These are phyloP conservation scores for Atherinosoma microstoma DNA, from an alignment of 2,797 vertebrate genomes.

Conservation along the genomic window DNA sequence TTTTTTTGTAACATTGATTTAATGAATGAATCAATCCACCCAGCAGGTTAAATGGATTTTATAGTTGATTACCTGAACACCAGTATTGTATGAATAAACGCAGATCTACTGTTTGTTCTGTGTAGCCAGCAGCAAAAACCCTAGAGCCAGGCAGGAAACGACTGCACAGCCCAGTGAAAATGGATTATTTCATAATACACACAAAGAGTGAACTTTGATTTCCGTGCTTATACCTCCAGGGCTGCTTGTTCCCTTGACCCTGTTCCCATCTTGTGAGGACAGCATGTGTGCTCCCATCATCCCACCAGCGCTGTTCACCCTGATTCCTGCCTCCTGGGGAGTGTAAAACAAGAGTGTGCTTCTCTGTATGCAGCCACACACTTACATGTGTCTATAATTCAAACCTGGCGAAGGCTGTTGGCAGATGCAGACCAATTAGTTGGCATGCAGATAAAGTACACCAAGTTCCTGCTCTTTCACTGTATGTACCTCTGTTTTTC, in stretches of 20 bases:
- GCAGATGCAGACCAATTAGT: conserved; percentile 33
- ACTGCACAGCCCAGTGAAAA: conserved; percentile 9
- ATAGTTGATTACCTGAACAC: conserved; percentile 1
- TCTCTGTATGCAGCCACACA: conserved; percentile 12
- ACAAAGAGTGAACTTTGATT: conserved; percentile 30
- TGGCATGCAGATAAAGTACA: conserved; percentile 44
- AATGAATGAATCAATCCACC: background rate
- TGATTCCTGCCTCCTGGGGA: conserved; percentile 49
- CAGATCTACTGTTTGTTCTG: background rate
- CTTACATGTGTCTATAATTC: conserved; percentile 16
- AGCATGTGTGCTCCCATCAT: conserved; percentile 52
- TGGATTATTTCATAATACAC: conserved; percentile 19
- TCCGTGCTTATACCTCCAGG: conserved; percentile 24
- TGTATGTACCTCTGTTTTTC: conserved; percentile 20
- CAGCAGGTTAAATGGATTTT: conserved; percentile 5
- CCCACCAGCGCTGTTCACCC: conserved; percentile 37
- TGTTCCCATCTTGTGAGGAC: conserved; percentile 49
- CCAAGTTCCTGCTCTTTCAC: conserved; percentile 37
- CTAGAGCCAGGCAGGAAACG: conserved; percentile 1
- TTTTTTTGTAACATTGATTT: background rate
- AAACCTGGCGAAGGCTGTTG: conserved; percentile 5
- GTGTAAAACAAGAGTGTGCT: conserved; percentile 23
- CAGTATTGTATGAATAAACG: background rate
- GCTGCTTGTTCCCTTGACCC: conserved; percentile 51
- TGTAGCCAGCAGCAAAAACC: background rate